Evolutionary conservation across 2,888 invertebrate species (phyloP).

Genomic region (Stratiomys singularior): DNA sequence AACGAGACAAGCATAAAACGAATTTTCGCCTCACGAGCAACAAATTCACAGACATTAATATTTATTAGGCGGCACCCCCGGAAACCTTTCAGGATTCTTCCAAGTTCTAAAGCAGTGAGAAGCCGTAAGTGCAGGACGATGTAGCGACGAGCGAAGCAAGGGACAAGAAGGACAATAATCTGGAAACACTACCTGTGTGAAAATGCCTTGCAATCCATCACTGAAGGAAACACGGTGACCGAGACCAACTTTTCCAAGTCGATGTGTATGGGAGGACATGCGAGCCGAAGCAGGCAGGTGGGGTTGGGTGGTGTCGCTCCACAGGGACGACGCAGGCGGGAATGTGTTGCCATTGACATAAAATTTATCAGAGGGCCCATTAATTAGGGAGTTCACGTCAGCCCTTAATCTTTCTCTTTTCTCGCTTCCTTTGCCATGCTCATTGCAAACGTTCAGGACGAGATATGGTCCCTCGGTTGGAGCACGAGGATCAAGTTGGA

Average conservation of each 20-base stretch:
- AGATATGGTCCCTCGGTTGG: background rate
- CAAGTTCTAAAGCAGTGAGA: no score
- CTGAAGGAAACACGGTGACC: slow-evolving; percentile 4
- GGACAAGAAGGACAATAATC: slow-evolving; percentile 15
- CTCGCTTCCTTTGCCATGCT: background rate
- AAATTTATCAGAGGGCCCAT: slow-evolving; percentile 35
- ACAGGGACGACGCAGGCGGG: background rate
- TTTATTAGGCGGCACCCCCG: slow-evolving; percentile 34
- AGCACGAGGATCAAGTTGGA: background rate
- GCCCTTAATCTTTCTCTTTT: background rate
- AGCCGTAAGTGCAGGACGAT: background rate
- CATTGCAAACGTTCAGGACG: background rate
- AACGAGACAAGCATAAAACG: background rate
- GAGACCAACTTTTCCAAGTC: background rate
- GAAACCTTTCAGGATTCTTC: background rate
- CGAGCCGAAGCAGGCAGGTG: no score
- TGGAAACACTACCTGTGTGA: slow-evolving; percentile 29
- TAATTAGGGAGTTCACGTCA: slow-evolving; percentile 38
- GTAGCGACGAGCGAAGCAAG: background rate
- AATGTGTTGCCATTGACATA: slow-evolving; percentile 7
- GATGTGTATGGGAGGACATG: no score
- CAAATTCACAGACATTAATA: slow-evolving; percentile 40
- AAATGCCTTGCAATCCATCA: slow-evolving; percentile 34
- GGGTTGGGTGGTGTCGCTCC: background rate
- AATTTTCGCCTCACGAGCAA: slow-evolving; percentile 15